A percentile compares a stretch with the other conserved stretches of the same genome.
These are phyloP conservation scores for Mastacembelus armatus DNA, from an alignment of 2,797 vertebrate species.

Conservation along the genomic window DNA sequence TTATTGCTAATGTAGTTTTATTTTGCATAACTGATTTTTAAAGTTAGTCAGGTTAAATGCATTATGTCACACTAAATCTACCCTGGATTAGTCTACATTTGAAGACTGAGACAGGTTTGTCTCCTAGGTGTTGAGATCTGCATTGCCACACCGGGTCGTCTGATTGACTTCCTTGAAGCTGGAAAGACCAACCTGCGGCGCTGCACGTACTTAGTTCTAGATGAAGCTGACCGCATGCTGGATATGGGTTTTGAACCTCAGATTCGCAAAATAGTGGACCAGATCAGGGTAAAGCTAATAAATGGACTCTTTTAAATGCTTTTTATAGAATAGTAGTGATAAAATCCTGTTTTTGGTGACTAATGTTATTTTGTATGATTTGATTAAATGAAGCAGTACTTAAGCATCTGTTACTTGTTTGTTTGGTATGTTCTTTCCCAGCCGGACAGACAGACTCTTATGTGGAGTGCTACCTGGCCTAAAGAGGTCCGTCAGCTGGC, in stretches of 20 bases:
- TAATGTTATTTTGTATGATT: neutral
- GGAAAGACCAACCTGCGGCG: constrained; percentile 95
- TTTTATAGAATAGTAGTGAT: neutral
- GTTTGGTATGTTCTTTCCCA: constrained; percentile 53
- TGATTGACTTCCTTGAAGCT: constrained; percentile 95
- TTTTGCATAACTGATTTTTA: too few species aligned
- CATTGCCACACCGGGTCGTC: constrained; percentile 95
- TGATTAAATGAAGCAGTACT: neutral
- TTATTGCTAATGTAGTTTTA: neutral
- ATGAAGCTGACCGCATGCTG: constrained; percentile 96
- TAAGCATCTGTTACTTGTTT: neutral
- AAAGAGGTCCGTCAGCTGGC: constrained; percentile 97
- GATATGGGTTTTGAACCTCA: constrained; percentile 99
- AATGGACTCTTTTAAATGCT: neutral
- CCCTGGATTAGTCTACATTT: neutral
- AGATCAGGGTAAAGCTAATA: constrained; percentile 88
- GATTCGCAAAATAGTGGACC: constrained; percentile 96
- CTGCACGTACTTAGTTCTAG: constrained; percentile 94
- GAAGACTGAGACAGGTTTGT: neutral
- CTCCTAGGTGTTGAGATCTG: constrained; percentile 94
- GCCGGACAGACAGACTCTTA: constrained; percentile 96
- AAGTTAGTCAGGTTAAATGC: neutral
- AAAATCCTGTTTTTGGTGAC: neutral
- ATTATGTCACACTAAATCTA: neutral
- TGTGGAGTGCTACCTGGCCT: constrained; percentile 99